phyloP scores from a whole-genome alignment of 2,113 vertebrate species.

The Manacus vitellinus region DNA sequence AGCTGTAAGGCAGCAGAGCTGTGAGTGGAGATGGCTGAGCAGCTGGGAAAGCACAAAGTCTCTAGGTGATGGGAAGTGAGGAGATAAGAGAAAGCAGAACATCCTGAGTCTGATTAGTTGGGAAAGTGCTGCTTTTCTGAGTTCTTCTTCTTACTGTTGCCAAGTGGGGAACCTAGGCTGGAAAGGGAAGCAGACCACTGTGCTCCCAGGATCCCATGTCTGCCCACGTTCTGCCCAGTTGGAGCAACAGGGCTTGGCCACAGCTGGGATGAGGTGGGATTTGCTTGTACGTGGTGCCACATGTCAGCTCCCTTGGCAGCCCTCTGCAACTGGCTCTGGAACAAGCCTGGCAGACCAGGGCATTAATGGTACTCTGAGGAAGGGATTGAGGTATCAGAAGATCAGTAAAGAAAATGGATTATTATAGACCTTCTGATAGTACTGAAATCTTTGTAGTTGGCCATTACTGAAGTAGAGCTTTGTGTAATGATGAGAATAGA shows the following conservation, averaged over 20 bases:
- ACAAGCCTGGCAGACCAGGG: background rate
- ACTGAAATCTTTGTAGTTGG: background rate
- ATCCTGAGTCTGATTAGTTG: background rate
- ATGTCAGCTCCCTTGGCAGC: background rate
- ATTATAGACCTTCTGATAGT: background rate
- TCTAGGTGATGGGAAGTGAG: background rate
- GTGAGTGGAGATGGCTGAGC: background rate
- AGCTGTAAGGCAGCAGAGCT: background rate
- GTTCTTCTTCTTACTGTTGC: background rate
- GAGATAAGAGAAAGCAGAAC: background rate
- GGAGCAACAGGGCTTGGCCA: background rate
- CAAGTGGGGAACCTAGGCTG: background rate
- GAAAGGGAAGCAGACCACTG: background rate
- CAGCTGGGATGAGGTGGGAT: background rate
- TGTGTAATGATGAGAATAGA: slow-evolving; percentile 2
- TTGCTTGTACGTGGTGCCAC: background rate
- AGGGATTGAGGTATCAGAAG: background rate
- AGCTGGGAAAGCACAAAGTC: background rate
- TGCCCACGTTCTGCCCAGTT: background rate
- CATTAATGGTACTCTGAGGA: background rate
- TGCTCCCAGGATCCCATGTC: background rate
- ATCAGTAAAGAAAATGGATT: slow-evolving; percentile 13
- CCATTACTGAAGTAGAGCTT: background rate
- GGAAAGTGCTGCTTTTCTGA: background rate
- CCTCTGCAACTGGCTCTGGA: background rate